Base-by-base conservation (phyloP, 2,888 invertebrate genomes). In the Acronicta aceris region DNA sequence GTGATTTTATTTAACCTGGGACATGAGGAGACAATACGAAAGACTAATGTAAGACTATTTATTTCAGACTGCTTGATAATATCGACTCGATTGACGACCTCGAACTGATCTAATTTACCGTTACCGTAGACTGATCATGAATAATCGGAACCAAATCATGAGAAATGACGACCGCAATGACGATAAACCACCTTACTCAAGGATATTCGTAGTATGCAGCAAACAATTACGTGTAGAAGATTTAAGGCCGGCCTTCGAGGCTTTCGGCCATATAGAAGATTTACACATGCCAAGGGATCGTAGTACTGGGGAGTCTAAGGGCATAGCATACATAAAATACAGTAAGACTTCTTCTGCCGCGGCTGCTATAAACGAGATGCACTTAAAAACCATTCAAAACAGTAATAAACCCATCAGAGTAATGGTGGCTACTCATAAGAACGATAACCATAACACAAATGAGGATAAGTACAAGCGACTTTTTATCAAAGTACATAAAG, bases 271-370 rank as follows among this genome's bases (percentile, higher is more conserved):
- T 53, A 97, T 99, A 63, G 98, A 98, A 89, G 98, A 98, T 88
- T 95, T 99, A 61, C 97, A 97, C 96, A 96, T 98, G 81, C 98
- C 99, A 12, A 97, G 96, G 90, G 98, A 99, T 85, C 96, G 97
- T 60, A 95, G 93, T 71, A 96, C 97, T 25, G 97, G 98, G 43
- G 97, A 98, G 77, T 96, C 97, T 76, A 98, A 98, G 95, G 98
- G 98, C 54, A 97, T 99, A 65, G 97, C 98, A 0, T 99, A 98
- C 85, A 97, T 99, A 12, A 98, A 98, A 87, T 99, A 96, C 89
- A 95, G 96, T 0, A 98, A 98, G 93, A 98, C 98, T 0, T 98
- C 98, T 0, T 97, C 98, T 83, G 99, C 99, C 3, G 98, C 98
- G 6, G 94, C 95, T 53, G 99, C 99, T 2, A 96, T 98, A 81